Evolutionary conservation across 2,797 vertebrate species (phyloP).

Genomic region (Cottoperca gobio): DNA sequence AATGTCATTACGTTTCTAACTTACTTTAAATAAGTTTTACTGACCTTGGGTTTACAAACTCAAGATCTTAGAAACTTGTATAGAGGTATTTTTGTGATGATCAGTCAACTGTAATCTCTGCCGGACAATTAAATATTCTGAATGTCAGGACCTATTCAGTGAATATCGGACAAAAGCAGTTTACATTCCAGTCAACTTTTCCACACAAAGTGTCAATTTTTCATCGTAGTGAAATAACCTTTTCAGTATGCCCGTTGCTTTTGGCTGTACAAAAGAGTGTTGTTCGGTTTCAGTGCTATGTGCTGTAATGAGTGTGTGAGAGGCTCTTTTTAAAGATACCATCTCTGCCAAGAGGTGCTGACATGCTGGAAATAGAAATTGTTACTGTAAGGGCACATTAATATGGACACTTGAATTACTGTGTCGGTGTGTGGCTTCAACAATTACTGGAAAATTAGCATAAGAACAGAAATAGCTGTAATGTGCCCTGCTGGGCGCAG

Average conservation of each 20-base stretch:
- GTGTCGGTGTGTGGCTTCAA: constrained; percentile 70
- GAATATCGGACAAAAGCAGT: constrained; percentile 32
- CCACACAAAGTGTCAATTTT: constrained; percentile 52
- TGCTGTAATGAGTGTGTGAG: constrained; percentile 64
- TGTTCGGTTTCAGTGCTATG: constrained; percentile 55
- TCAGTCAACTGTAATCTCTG: constrained; percentile 30
- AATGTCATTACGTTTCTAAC: constrained; percentile 20
- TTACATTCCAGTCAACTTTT: constrained; percentile 33
- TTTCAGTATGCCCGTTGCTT: constrained; percentile 34
- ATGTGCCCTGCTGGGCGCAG: constrained; percentile 64
- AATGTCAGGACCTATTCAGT: constrained; percentile 36
- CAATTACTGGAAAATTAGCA: constrained; percentile 82
- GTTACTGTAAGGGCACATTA: constrained; percentile 77
- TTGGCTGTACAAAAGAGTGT: constrained; percentile 40
- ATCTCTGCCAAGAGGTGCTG: constrained; percentile 78
- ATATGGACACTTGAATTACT: constrained; percentile 77
- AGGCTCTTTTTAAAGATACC: constrained; percentile 68
- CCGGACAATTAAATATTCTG: constrained; percentile 30
- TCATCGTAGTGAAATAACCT: constrained; percentile 50
- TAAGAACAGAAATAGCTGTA: constrained; percentile 79
- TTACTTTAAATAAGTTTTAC: constrained; percentile 1
- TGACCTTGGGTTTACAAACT: constrained; percentile 21
- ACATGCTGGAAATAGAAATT: constrained; percentile 77
- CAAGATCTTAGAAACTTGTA: background rate
- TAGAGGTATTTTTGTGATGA: background rate